These are phyloP conservation scores for Alethe castanea DNA, from an alignment of 2,113 vertebrate species.

Conservation along the genomic window DNA sequence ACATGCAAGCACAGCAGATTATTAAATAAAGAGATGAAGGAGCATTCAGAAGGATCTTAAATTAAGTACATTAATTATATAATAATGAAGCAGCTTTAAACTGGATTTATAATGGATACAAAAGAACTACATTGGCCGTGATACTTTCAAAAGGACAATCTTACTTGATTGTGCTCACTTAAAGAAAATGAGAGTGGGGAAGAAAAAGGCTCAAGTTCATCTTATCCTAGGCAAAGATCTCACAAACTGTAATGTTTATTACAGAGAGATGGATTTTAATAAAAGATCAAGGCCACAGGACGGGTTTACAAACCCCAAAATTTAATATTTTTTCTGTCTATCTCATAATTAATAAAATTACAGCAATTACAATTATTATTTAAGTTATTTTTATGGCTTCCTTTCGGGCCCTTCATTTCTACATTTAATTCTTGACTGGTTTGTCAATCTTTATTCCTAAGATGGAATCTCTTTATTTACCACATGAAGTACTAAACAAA, in stretches of 20 bases:
- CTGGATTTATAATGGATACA: not conserved
- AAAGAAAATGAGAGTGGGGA: not conserved
- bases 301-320: not conserved
- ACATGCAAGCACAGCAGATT: constrained; percentile 48
- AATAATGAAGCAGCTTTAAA: constrained; percentile 31
- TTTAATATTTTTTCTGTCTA: not conserved
- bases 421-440: not conserved
- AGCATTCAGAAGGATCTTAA: constrained; percentile 39
- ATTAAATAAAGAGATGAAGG: constrained; percentile 59
- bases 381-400: not conserved
- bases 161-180: not conserved
- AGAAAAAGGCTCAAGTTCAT: not conserved
- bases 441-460: not conserved
- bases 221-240: not conserved
- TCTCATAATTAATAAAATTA: not conserved
- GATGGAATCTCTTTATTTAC: not conserved
- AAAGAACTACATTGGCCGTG: not conserved
- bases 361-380: not conserved
- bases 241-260: not conserved
- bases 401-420: not conserved
- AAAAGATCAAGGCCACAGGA: not conserved
- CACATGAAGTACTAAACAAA: not conserved
- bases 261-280: not conserved
- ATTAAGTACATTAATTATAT: constrained; percentile 34
- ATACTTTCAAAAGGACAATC: not conserved